Percentiles rank a stretch among this genome's conserved stretches.
These are phyloP conservation scores for Micrastur ruficollis DNA, from an alignment of 2,797 vertebrate species.

Conservation along the genomic window DNA sequence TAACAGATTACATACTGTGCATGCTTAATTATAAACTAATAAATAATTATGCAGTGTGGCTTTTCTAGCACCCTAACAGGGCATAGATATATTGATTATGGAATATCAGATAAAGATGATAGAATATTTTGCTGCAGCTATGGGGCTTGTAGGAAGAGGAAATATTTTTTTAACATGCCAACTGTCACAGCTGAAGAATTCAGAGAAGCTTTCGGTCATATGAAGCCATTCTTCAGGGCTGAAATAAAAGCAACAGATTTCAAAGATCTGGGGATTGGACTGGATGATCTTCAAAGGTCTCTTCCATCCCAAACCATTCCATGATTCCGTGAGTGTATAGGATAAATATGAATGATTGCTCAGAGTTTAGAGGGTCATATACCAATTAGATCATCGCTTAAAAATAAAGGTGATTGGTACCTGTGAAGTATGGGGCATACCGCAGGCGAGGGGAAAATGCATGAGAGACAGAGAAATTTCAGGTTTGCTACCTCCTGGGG, in stretches of 20 bases:
- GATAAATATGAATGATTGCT: background rate
- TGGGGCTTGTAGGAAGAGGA: background rate
- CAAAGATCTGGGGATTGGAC: background rate
- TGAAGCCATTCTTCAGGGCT: background rate
- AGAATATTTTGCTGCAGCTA: background rate
- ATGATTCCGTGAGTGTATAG: background rate
- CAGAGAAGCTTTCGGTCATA: background rate
- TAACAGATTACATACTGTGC: background rate
- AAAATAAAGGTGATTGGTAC: background rate
- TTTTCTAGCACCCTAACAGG: background rate
- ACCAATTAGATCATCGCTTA: background rate
- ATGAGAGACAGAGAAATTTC: background rate
- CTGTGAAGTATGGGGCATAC: background rate
- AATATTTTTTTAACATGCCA: background rate
- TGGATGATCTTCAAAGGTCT: background rate
- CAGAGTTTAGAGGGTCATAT: background rate
- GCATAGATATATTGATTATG: background rate
- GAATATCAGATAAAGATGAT: background rate
- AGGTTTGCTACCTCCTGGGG: background rate
- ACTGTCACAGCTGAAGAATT: background rate
- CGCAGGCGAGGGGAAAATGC: background rate
- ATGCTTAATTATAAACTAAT: background rate
- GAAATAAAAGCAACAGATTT: conserved; percentile 10
- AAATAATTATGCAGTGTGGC: background rate
- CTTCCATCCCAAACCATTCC: background rate